These are phyloP conservation scores for Prosopocoilus inquinatus DNA, from an alignment of 2,888 invertebrate genomes.

Conservation along the genomic window DNA sequence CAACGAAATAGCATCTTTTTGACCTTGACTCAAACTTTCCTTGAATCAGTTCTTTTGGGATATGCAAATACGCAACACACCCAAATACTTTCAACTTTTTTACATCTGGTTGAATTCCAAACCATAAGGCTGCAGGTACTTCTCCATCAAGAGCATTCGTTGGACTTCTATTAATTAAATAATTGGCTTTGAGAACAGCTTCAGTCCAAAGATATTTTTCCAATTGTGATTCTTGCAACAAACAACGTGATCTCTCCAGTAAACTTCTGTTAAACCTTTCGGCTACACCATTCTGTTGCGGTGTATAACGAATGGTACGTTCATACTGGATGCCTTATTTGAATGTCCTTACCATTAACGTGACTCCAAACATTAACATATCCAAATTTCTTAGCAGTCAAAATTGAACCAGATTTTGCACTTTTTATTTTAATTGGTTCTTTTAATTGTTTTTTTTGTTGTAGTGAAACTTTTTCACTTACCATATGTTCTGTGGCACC, in stretches of 20 bases:
- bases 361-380: no score
- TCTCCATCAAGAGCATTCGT: constrained; percentile 20
- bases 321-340: constrained; percentile 14
- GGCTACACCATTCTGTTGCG: constrained; percentile 25
- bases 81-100: not conserved
- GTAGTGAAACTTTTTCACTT: no score
- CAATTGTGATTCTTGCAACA: constrained; percentile 26
- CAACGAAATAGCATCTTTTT: not conserved
- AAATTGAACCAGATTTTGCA: no score
- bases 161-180: constrained; percentile 28
- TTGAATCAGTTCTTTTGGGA: not conserved
- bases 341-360: no score
- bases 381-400: no score
- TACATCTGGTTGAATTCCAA: not conserved
- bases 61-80: not conserved
- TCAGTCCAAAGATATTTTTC: constrained; percentile 28
- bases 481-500: no score
- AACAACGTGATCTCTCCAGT: constrained; percentile 25
- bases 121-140: constrained; percentile 18
- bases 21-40: not conserved
- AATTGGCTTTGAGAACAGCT: constrained; percentile 26
- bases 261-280: constrained; percentile 29
- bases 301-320: constrained; percentile 27
- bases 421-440: no score
- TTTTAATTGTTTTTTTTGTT: no score